Evolutionary conservation across 2,113 vertebrate species (phyloP).

Genomic region (Cyphomyrus discorhynchus): DNA sequence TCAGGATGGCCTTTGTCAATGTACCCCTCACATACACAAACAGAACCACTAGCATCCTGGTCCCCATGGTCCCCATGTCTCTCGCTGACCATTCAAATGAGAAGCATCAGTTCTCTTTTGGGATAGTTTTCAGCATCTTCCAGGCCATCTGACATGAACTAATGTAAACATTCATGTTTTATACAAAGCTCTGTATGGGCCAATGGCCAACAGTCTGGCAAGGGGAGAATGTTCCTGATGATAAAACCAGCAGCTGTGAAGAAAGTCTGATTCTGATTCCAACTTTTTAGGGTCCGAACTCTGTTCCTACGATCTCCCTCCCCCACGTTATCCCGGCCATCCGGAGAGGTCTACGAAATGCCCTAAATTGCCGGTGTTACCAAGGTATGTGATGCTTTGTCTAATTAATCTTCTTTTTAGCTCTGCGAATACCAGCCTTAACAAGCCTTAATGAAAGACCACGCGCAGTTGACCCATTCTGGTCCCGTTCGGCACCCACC

Average conservation of each 20-base stretch:
- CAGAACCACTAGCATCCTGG: background rate
- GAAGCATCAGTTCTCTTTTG: background rate
- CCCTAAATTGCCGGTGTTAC: slow-evolving; percentile 89
- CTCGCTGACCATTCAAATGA: background rate
- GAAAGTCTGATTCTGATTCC: background rate
- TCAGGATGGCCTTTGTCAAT: slow-evolving; percentile 27
- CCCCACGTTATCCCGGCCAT: slow-evolving; percentile 72
- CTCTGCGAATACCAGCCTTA: background rate
- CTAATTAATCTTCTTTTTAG: slow-evolving; percentile 4
- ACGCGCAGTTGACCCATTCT: background rate
- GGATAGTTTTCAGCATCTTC: background rate
- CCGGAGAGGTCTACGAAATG: slow-evolving; percentile 69
- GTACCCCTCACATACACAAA: slow-evolving; percentile 8
- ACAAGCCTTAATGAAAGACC: background rate
- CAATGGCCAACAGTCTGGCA: background rate
- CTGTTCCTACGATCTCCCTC: slow-evolving; percentile 79
- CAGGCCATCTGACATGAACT: background rate
- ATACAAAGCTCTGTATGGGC: background rate
- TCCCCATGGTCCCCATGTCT: background rate
- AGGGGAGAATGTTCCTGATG: background rate
- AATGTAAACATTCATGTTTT: background rate
- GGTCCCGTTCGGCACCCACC: background rate
- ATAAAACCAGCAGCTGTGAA: background rate
- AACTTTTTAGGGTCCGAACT: slow-evolving; percentile 71
- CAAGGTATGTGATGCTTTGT: slow-evolving; percentile 68